Evolutionary conservation across 2,113 vertebrate genomes (phyloP), one percentile per base, ranked within the genome.

Genomic region (Ibidorhyncha struthersii): DNA sequence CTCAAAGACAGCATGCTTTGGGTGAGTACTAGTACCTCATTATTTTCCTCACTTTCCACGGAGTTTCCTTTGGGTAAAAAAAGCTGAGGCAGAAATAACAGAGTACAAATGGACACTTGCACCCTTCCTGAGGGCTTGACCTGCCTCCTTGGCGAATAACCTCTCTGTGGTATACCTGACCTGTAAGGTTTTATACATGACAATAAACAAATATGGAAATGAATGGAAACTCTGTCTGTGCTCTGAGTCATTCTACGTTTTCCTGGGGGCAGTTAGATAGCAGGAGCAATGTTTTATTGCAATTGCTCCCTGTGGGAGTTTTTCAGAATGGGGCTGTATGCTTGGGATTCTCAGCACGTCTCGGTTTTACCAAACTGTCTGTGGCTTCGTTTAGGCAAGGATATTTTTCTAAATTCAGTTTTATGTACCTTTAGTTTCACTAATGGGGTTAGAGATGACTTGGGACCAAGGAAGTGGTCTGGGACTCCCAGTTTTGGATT

Each of bases 231-330:
- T 36, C 9, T 67, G 2, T 27, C 43, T 59, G 41, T 40, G 30
- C 59, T 90, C 53, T 41, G 30, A 63, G 74, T 41, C 17, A 38
- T 38, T 83, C 66, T 36, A 20, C 27, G 10, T 45, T 88, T 67
- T 63, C 67, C 85, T 47, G 38, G 18, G 41, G 71, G 79, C 58
- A 74, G 7, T 78, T 38, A 61, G 41, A 41, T 56, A 83, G 63
- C 63, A 61, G 38, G 25, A 87, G n/a, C 56, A 69, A 5, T 36
- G 38, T 58, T 86, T 84, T 58, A 12, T 6, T 80, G 38, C 76
- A 86, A 25, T 83, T 97, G 41, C 76, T 95, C n/a, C 95, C 76
- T 34, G 4, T 84, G 92, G 79, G 82, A 93, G 36, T 10, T 73
- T 55, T 36, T 34, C 71, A 80, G 76, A 43, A 71, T 32, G n/a